These are phyloP conservation scores for Xiphydria camelus DNA, from an alignment of 2,888 invertebrate species.

Conservation along the genomic window DNA sequence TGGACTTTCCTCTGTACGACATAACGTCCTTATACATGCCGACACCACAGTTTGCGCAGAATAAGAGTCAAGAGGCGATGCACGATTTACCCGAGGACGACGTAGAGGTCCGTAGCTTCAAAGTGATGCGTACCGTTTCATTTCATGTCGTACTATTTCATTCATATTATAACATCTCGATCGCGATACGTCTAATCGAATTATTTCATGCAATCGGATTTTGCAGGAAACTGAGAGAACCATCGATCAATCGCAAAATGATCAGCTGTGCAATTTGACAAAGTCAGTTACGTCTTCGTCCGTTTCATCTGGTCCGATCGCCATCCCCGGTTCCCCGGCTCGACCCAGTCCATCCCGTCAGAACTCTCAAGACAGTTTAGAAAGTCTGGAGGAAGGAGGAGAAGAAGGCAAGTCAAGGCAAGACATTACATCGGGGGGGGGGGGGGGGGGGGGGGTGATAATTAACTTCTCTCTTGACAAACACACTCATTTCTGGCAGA, in stretches of 20 bases:
- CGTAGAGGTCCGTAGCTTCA: too few relatives aligned
- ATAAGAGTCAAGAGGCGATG: constrained; percentile 42
- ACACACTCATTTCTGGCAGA: constrained; percentile 32
- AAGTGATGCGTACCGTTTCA: too few relatives aligned
- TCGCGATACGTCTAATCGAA: too few relatives aligned
- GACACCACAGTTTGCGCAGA: constrained; percentile 47
- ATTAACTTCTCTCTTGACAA: too few relatives aligned
- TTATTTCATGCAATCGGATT: too few relatives aligned
- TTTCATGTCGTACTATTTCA: too few relatives aligned
- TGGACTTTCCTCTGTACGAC: constrained; percentile 72
- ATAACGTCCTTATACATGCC: constrained; percentile 75
- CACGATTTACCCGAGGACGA: constrained; percentile 46
- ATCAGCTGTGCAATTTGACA: constrained; percentile 30
- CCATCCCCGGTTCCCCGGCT: constrained; percentile 57
- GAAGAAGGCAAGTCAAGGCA: constrained; percentile 48
- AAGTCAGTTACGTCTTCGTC: constrained; percentile 42
- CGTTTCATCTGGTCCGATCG: constrained; percentile 55
- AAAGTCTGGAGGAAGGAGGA: constrained; percentile 62
- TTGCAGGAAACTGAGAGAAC: constrained; percentile 38
- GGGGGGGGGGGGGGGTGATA: too few relatives aligned
- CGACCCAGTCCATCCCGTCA: constrained; percentile 60
- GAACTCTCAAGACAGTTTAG: constrained; percentile 62
- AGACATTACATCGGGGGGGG: too few relatives aligned
- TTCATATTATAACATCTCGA: too few relatives aligned
- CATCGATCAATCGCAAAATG: constrained; percentile 39